Percentiles rank a stretch among this genome's conserved stretches.
phyloP scores from a whole-genome alignment of 2,113 vertebrate species.

The Cervus canadensis region DNA sequence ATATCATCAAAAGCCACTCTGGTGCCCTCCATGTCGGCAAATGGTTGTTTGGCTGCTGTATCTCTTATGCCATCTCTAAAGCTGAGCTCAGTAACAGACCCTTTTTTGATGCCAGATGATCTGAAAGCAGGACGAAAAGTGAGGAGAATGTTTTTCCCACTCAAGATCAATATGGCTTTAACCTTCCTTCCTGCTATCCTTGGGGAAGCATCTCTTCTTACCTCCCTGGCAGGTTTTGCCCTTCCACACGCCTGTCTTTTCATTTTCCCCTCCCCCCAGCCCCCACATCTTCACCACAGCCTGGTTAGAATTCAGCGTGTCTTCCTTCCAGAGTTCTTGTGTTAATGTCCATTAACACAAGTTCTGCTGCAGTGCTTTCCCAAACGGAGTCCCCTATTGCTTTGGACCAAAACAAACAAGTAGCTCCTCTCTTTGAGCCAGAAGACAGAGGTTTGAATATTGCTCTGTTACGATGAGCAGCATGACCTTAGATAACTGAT shows the following conservation, averaged over 20 bases:
- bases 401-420: neutral
- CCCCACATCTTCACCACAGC: neutral
- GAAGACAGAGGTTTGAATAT: neutral
- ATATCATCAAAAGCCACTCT: conserved; percentile 77
- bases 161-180: conserved; percentile 79
- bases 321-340: neutral
- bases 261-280: neutral
- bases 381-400: neutral
- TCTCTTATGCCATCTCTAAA: conserved; percentile 76
- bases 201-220: conserved; percentile 47
- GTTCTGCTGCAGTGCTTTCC: neutral
- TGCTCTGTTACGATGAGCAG: neutral
- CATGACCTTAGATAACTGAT: neutral
- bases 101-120: conserved; percentile 78
- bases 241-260: neutral
- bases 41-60: conserved; percentile 70
- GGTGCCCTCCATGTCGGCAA: conserved; percentile 75
- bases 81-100: conserved; percentile 74
- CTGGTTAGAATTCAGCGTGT: neutral
- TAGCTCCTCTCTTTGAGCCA: neutral
- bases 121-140: conserved; percentile 75
- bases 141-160: conserved; percentile 71
- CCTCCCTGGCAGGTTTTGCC: neutral
- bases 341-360: neutral
- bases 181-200: conserved; percentile 52